phyloP scores from a whole-genome alignment of 2,113 vertebrate species.

The Panthera leo region DNA sequence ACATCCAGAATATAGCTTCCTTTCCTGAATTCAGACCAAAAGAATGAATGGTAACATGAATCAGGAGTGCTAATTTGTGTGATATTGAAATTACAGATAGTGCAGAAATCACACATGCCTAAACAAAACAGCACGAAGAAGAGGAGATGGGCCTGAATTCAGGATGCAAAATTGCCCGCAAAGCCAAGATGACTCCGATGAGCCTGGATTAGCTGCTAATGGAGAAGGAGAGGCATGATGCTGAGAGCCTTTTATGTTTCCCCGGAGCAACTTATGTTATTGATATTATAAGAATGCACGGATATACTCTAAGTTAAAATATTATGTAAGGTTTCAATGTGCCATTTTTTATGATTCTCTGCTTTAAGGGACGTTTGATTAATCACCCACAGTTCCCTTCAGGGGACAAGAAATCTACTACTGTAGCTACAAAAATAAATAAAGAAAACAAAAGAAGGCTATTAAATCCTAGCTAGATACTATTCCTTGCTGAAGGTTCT shows the following conservation, averaged over 20 bases:
- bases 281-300: background rate
- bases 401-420: background rate
- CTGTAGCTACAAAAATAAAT: conserved; percentile 50
- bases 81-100: background rate
- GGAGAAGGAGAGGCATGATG: background rate
- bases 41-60: background rate
- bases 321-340: conserved; percentile 29
- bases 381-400: background rate
- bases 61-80: background rate
- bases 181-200: background rate
- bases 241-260: background rate
- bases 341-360: background rate
- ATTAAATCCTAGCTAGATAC: conserved; percentile 18
- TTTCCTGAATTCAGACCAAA: background rate
- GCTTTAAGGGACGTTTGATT: conserved; percentile 16
- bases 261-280: background rate
- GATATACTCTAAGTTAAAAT: conserved; percentile 34
- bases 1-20: background rate
- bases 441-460: conserved; percentile 46
- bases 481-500: background rate
- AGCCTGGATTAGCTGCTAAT: background rate
- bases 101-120: background rate
- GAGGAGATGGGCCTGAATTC: background rate
- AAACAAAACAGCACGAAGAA: background rate
- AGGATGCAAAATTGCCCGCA: background rate